Base-by-base conservation (phyloP, 2,797 vertebrate genomes). In the Poeciliopsis paucimaculata region DNA sequence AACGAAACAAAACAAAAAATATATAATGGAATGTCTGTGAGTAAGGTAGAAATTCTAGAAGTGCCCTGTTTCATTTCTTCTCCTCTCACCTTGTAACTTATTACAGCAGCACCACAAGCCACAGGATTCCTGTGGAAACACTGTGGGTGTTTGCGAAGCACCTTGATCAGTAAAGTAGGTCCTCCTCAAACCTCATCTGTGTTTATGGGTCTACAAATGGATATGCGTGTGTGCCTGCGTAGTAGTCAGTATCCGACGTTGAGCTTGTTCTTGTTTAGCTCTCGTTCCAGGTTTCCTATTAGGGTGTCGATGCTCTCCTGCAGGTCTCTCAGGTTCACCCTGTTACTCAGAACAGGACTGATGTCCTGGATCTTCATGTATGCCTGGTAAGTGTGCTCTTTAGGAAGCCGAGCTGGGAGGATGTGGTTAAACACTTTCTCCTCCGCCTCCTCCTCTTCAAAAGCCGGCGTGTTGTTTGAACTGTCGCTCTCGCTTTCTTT, bases 231-330 rank as follows among this genome's bases (percentile, higher is more conserved):
- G 70, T 45, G 49, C 20, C 51, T 71, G 75, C 49, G n/a, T 23
- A 70, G 41, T 77, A 82, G 87, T 95, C 90, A 96, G 88, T 96
- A 97, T 81, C 96, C 96, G 46, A 96, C 94, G 18, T 96, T 98
- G 72, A 99, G 94, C 89, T 98, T 99, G 93, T 97, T 99, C 93
- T 99, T 99, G 94, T 97, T 99, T 75, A 99, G 97, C 90, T 99
- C 98, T 87, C 95, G 91, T 93, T 99, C 98, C 92, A 99, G 94
- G 94, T 99, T 99, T 90, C 98, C 97, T 89, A 99, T 98, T 80
- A 99, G 94, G 2, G 96, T 97, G 93, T 99, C 98, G 5, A 99
- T 99, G 89, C 98, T 99, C 94, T 99, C 98, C 94, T 99, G 98
- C 86, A 99, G 95, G 92, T 99, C 98, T 84, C 95, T 96, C 91